Evolutionary conservation across 2,113 vertebrate species (phyloP).

Genomic region (Geococcyx californianus): DNA sequence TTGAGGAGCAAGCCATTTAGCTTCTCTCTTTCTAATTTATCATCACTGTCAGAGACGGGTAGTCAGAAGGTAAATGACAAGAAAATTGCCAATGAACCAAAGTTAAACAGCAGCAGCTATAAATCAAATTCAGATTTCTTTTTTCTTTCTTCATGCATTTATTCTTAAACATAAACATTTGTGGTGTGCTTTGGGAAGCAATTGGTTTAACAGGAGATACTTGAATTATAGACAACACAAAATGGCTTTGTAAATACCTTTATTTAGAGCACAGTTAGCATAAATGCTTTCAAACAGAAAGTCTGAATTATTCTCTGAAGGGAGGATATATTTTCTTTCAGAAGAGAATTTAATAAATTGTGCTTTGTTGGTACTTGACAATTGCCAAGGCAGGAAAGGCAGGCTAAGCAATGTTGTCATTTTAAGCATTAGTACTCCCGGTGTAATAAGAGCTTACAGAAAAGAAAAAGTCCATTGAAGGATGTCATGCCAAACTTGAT

Average conservation of each 20-base stretch:
- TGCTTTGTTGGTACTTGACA: not conserved
- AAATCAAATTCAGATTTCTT: constrained; percentile 14
- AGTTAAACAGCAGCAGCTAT: constrained; percentile 5
- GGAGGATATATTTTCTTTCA: not conserved
- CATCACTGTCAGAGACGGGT: not conserved
- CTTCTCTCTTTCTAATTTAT: constrained; percentile 15
- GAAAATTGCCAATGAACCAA: constrained; percentile 11
- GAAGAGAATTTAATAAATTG: constrained; percentile 13
- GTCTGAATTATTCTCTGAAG: constrained; percentile 28
- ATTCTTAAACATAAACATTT: constrained; percentile 30
- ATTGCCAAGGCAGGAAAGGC: not conserved
- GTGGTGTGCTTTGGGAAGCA: not conserved
- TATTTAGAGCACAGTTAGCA: constrained; percentile 16
- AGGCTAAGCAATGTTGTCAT: constrained; percentile 12
- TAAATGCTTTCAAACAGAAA: constrained; percentile 7
- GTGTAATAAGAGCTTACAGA: not conserved
- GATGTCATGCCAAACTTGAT: not conserved
- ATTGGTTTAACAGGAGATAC: not conserved
- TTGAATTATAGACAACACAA: constrained; percentile 2
- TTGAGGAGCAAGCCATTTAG: constrained; percentile 26
- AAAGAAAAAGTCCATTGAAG: not conserved
- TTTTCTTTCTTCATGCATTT: not conserved
- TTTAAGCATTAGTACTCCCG: not conserved
- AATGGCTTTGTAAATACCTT: not conserved
- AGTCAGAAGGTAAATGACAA: constrained; percentile 22